Evolutionary conservation across 2,888 invertebrate genomes (phyloP), one percentile per base, ranked within the genome.

Genomic region (Blera fallax): DNA sequence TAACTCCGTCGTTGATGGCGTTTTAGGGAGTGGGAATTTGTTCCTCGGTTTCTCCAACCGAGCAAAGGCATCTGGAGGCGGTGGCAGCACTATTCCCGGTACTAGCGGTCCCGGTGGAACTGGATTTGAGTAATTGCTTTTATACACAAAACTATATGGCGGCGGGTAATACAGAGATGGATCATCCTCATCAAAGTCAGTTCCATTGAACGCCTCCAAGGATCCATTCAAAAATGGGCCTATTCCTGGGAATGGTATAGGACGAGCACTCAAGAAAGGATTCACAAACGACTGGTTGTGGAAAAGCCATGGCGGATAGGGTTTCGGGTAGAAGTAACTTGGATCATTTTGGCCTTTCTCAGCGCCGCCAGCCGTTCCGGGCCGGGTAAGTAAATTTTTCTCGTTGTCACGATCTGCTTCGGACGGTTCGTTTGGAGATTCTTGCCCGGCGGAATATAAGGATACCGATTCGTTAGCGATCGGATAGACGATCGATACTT

Each of bases 161-260:
- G 97, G 97, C 89, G 97, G 97, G 94, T 97, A 97, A 90, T 97
- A 97, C 72, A 97, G 95, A 88, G 97, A 96, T 89, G 97, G 97
- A 94, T 97, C 97, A 93, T 97, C 97, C 93, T 96, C 97, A 93
- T 97, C 97, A 93, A 96, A 95, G 90, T 96, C 96, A 84, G 95
- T 94, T 88, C 94, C 94, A 93, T 95, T 96, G 11, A 27, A 85
- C 60, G 50, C 89, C 14, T 87, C 90, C 27, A 89, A 65, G 2
- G 88, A 89, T 91, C 93, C 93, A 92, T 94, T 94, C 0, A 90
- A 70, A 87, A 91, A 92, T 11, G 91, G 90, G 0, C 91, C 91
- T 27, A 91, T 87, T 10, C 90, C 89, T 0, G 90, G 89, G 77
- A 90, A 89, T 6, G 88, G 87, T 11, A 89, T 87, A 11, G 90